Evolutionary conservation across 2,113 vertebrate genomes (phyloP), one percentile per base, ranked within the genome.

Genomic region (Tapirus terrestris): DNA sequence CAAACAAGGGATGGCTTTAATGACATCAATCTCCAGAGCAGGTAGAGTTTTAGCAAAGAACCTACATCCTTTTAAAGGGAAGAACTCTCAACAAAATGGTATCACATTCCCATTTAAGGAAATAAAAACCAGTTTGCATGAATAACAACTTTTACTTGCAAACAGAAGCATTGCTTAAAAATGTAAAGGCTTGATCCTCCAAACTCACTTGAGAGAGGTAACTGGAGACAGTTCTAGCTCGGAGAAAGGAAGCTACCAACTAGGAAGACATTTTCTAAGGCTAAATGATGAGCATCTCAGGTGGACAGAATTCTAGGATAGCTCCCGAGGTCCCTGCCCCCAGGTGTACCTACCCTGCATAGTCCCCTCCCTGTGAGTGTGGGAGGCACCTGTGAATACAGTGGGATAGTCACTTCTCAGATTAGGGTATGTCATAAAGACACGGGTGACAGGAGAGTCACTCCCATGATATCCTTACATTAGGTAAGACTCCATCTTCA

Each of bases 381-480:
- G 76, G 18, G 18, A 36, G 16, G 7, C 29, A 1, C 21, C 36
- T 67, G 31, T 20, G 31, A 25, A 14, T 11, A 6, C 0, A 18
- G 14, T 5, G 7, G 36, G 51, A 11, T 1, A 7, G 51, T 12
- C 21, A 12, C 60, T 8, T 85, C 48, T 51, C 12, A 43, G n/a
- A 7, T 14, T 14, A 29, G 63, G 33, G 11, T 21, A 8, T 3
- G 16, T 31, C 67, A n/a, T 5, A 4, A 18, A 33, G 45, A 67
- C 33, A 4, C 1, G 21, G 21, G 13, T 16, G 31, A 53, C 5
- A 25, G 3, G 1, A 2, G 5, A 4, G 27, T 11, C 12, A 4
- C 56, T 36, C 36, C 25, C 0, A 0, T 79, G 43, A 12, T 8
- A 1, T 3, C 17, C 4, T 36, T 7, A 12, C 9, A 0, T 33